Percentiles rank a stretch among this genome's conserved stretches.
Evolutionary conservation across 2,113 vertebrate genomes (phyloP).

Genomic region (Euleptes europaea): DNA sequence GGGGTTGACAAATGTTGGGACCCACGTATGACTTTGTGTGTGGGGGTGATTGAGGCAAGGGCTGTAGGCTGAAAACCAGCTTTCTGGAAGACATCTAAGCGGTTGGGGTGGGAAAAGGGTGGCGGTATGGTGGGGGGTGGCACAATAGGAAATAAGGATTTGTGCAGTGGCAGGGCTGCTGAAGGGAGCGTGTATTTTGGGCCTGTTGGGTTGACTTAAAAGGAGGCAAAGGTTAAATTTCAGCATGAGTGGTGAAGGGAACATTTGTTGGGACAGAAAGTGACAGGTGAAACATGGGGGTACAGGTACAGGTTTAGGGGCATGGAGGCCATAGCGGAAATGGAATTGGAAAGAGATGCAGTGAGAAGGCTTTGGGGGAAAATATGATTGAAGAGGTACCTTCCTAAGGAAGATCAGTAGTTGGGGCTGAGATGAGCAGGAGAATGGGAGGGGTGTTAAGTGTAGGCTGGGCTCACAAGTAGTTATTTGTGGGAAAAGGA

Average conservation of each 20-base stretch:
- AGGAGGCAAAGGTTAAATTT: too few relatives aligned
- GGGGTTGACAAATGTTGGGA: not conserved
- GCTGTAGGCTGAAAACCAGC: not conserved
- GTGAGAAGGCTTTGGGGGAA: not conserved
- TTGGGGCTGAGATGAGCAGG: not conserved
- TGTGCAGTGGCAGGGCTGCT: not conserved
- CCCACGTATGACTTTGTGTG: not conserved
- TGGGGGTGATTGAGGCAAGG: too few relatives aligned
- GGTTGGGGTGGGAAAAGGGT: not conserved
- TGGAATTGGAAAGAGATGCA: not conserved
- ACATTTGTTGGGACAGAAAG: too few relatives aligned
- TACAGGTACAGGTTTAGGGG: not conserved
- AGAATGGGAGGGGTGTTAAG: slow-evolving; percentile 10
- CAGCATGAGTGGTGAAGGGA: too few relatives aligned
- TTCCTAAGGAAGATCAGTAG: not conserved
- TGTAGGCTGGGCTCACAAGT: not conserved
- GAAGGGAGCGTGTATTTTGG: not conserved
- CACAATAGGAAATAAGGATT: not conserved
- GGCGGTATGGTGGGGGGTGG: not conserved
- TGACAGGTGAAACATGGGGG: not conserved
- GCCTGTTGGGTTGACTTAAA: not conserved
- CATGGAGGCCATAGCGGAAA: too few relatives aligned
- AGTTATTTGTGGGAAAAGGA: slow-evolving; percentile 47
- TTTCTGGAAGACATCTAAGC: not conserved
- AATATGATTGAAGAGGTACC: not conserved